Percentiles rank a stretch among this genome's conserved stretches.
Conservation (phyloP, 2,888 invertebrate species). For the Carabus problematicus region DNA sequence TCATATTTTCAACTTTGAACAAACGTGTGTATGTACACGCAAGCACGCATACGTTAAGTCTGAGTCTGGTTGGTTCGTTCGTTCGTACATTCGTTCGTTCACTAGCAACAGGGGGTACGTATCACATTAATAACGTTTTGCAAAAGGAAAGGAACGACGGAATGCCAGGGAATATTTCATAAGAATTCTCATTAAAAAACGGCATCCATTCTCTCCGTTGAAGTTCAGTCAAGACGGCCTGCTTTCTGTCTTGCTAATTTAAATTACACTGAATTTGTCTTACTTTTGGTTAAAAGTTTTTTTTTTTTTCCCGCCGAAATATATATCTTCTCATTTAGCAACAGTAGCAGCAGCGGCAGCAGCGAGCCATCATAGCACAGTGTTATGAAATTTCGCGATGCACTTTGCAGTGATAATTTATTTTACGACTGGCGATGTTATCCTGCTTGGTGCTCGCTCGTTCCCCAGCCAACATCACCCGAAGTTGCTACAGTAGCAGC, state of each 20-base stretch:
- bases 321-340: constrained; percentile 43
- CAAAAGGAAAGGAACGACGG: constrained; percentile 31
- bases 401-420: constrained; percentile 38
- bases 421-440: constrained; percentile 23
- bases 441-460: neutral
- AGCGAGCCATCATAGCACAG: constrained; percentile 1
- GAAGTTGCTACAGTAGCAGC: too few species aligned
- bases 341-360: neutral
- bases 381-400: constrained; percentile 34
- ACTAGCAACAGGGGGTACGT: constrained; percentile 5
- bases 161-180: constrained; percentile 42
- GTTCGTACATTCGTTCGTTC: neutral
- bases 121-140: constrained; percentile 40
- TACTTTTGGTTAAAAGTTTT: constrained; percentile 44
- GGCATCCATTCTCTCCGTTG: constrained; percentile 40
- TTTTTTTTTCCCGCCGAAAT: constrained; percentile 43
- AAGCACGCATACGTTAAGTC: neutral
- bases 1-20: constrained; percentile 10
- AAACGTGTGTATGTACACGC: neutral
- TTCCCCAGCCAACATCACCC: too few species aligned
- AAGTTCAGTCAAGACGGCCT: constrained; percentile 41
- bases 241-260: constrained; percentile 44
- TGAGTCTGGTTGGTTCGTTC: neutral
- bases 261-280: constrained; percentile 43
- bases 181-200: constrained; percentile 43